These are phyloP conservation scores for Sisyra terminalis DNA, from an alignment of 2,888 invertebrate species.

Conservation along the genomic window DNA sequence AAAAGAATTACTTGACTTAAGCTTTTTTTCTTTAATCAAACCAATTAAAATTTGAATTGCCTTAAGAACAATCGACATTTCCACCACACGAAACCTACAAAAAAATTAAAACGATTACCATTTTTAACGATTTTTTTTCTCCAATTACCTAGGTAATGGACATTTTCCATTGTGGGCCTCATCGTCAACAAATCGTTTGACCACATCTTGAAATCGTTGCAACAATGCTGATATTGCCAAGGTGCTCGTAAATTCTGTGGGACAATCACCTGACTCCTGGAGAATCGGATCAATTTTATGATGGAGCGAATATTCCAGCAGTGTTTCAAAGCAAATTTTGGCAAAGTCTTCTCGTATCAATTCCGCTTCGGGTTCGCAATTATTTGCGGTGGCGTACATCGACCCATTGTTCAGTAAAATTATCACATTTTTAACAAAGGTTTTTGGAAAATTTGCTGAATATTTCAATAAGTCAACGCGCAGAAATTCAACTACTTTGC, in stretches of 20 bases:
- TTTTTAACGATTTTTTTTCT: no score
- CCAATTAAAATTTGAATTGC: conserved; percentile 84
- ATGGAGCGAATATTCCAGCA: conserved; percentile 80
- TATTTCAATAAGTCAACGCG: conserved; percentile 69
- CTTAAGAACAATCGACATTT: conserved; percentile 90
- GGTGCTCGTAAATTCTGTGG: conserved; percentile 38
- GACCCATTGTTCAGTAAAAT: conserved; percentile 76
- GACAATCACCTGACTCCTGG: conserved; percentile 20
- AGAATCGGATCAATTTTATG: conserved; percentile 43
- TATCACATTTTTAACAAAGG: conserved; percentile 69
- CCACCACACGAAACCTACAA: conserved; percentile 73
- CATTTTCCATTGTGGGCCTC: conserved; percentile 71
- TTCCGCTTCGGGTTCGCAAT: conserved; percentile 49
- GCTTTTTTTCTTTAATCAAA: conserved; percentile 82
- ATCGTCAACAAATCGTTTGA: conserved; percentile 73
- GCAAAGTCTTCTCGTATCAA: conserved; percentile 90
- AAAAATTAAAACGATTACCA: no score
- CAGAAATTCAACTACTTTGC: conserved; percentile 64
- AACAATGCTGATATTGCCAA: conserved; percentile 83
- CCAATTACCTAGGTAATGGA: conserved; percentile 63
- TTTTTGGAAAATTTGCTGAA: conserved; percentile 58
- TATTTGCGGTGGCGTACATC: conserved; percentile 54
- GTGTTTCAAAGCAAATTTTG: conserved; percentile 88
- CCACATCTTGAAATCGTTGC: conserved; percentile 84
- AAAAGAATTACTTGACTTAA: conserved; percentile 52